Evolutionary conservation across 2,113 vertebrate species (phyloP), one percentile per base, ranked within the genome.

Genomic region (Lepisosteus osseus): DNA sequence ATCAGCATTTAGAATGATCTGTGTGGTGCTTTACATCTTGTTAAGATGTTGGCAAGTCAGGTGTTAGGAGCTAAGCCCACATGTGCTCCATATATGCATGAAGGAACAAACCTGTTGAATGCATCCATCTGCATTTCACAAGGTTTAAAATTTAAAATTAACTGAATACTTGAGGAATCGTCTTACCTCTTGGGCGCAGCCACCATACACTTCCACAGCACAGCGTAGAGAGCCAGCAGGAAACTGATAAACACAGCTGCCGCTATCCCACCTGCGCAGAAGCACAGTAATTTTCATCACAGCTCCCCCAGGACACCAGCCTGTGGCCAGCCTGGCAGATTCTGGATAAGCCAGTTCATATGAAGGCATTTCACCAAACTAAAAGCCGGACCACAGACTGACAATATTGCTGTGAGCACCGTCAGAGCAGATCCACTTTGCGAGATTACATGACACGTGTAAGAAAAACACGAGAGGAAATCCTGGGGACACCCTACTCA

Each of bases 151-250:
- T 1, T 1, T 29, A 29, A 29, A 29, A 29, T 29, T 29, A 29
- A 29, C 2, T 29, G 29, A 29, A 29, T 2, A 29, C 29, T 29
- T 29, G 2, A 29, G 29, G 29, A 29, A 2, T 29, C 29, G 9
- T 51, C 75, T 74, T 41, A 79, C 78, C 68, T 82, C 2, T 17
- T 65, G 7, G 73, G 64, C 11, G 72, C 41, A 0, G 71, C 67
- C 12, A 71, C 69, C 78, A 82, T 79, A 70, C 77, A 79, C 72
- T 69, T 76, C 80, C 80, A 82, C 11, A 82, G 71, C 13, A 76
- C 65, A 1, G 80, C 54, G 54, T 82, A 82, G 3, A 82, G 67
- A 8, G 56, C 68, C 42, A 82, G 74, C 56, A 82, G 69, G 71
- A 82, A 72, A 65, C 55, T 55, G 12, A 79, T 82, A 51, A 82